Conservation (phyloP, 2,797 vertebrate genomes). For the Austrolebias charrua region DNA sequence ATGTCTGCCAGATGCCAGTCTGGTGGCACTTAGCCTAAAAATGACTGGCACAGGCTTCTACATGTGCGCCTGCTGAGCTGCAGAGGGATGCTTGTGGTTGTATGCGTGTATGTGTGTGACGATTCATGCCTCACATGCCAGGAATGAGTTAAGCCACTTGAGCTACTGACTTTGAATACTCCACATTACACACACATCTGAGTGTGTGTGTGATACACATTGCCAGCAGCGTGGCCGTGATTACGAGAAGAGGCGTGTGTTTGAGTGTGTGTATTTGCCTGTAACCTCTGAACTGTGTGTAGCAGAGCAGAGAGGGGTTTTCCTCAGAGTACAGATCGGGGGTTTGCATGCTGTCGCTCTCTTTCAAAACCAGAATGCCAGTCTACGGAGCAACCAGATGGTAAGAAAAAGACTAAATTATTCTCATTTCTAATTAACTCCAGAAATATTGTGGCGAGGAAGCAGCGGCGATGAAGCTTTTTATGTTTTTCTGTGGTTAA, state of each 20-base stretch:
- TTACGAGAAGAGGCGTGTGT: slow-evolving; percentile 59
- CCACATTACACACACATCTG: slow-evolving; percentile 36
- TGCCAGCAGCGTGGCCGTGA: slow-evolving; percentile 26
- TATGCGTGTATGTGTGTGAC: slow-evolving; percentile 14
- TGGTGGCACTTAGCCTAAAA: slow-evolving; percentile 54
- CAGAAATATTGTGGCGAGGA: too few species aligned
- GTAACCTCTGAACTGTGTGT: slow-evolving; percentile 6
- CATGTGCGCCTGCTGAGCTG: slow-evolving; percentile 32
- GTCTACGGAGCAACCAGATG: slow-evolving; percentile 29
- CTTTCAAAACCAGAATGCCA: slow-evolving; percentile 19
- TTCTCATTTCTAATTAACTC: slow-evolving; percentile 6
- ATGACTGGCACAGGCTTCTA: slow-evolving; percentile 48
- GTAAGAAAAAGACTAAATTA: slow-evolving; percentile 42
- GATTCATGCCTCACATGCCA: slow-evolving; percentile 51
- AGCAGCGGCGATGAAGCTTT: too few species aligned
- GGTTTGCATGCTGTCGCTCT: slow-evolving; percentile 6
- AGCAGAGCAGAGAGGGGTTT: slow-evolving; percentile 6
- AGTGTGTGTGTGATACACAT: slow-evolving; percentile 19
- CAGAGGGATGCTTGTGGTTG: slow-evolving; percentile 30
- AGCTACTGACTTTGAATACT: slow-evolving; percentile 48
- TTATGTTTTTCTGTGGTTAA: too few species aligned
- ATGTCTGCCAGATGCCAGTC: slow-evolving; percentile 54
- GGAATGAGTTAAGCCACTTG: slow-evolving; percentile 53
- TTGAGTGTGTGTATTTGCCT: slow-evolving; percentile 27
- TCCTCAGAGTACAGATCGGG: slow-evolving; percentile 5